Conservation (phyloP, 2,113 vertebrate genomes). For the Halichoerus grypus region DNA sequence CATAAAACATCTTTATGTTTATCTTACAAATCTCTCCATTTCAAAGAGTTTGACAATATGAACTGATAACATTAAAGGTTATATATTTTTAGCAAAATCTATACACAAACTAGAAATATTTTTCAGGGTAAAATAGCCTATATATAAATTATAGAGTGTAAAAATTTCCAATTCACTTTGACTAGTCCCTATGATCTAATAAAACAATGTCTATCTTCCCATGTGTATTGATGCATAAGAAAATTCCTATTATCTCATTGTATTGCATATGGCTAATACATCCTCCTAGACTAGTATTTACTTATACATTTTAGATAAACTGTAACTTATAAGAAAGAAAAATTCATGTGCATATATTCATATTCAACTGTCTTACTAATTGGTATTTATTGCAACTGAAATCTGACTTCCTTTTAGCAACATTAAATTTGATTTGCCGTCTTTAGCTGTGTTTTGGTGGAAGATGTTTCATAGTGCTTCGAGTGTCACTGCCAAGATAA, state of each 20-base stretch:
- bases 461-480: neutral
- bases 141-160: neutral
- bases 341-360: neutral
- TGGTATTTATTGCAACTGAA: neutral
- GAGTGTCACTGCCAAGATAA: neutral
- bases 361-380: neutral
- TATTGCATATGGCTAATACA: neutral
- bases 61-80: constrained; percentile 1
- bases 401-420: constrained; percentile 41
- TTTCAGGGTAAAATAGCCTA: neutral
- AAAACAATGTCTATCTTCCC: neutral
- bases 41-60: neutral
- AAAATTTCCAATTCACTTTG: neutral
- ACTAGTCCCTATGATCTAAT: neutral
- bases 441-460: constrained; percentile 46
- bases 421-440: constrained; percentile 17
- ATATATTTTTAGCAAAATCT: constrained; percentile 25
- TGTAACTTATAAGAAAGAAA: neutral
- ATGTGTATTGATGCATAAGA: neutral
- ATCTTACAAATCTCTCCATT: constrained; percentile 11
- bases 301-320: neutral
- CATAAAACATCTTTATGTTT: neutral
- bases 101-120: neutral
- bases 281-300: neutral
- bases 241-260: neutral